Evolutionary conservation across 1,140 invertebrate species (phyloP), one percentile per base, ranked within the genome.

Genomic region (Ceratina calcarata): DNA sequence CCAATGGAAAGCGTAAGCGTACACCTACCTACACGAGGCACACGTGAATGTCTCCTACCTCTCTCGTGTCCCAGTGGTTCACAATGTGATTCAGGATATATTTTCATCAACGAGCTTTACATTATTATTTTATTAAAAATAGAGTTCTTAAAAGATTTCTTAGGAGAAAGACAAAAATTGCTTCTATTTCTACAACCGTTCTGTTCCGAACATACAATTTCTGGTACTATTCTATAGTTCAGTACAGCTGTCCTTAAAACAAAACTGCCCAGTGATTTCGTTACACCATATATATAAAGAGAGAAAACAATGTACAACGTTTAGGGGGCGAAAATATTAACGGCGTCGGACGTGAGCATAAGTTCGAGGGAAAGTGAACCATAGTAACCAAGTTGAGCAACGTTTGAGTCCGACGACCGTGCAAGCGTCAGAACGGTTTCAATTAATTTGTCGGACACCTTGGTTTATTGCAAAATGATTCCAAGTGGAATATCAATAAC

Each of bases 311-410:
- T 45, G 10, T 45, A 6, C 7, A 45, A 45, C 37, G 37, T 45
- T 45, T 45, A 32, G 15, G 58, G 20, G 24, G 27, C 32, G 18
- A 84, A 69, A 77, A 74, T 58, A 27, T 69, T 60, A 65, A 55
- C 24, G 60, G 74, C 67, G 66, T 70, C 73, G 81, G 87, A 84
- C 83, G 82, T 78, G 83, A 91, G 79, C 81, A 78, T 80, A 72
- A 57, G 83, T 87, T 86, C 87, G 74, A 90, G 90, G 90, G 90
- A 92, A 92, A 92, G 90, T 91, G 83, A 88, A 91, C 82, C 89
- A 84, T 83, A 86, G 74, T 82, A 82, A 77, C 53, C 78, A 62
- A 71, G 86, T 92, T 91, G 86, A 85, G 89, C 85, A 91, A 91
- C 87, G 76, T 82, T 82, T 79, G 70, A 65, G 80, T 87, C 80